These are phyloP conservation scores for Candidula unifasciata DNA, from an alignment of 2,888 invertebrate species.

Conservation along the genomic window DNA sequence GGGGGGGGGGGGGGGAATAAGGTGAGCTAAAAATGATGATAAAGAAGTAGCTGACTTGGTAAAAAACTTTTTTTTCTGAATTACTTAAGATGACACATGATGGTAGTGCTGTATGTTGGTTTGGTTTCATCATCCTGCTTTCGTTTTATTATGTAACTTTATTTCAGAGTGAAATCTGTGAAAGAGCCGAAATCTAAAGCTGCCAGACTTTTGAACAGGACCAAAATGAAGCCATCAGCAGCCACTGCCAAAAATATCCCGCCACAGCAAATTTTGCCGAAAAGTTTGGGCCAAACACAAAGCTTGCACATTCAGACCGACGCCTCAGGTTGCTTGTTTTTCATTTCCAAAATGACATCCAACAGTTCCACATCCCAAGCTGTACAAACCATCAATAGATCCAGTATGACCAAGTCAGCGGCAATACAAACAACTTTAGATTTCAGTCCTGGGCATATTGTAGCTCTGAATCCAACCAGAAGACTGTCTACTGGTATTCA, in stretches of 20 bases:
- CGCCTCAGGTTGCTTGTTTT: constrained; percentile 17
- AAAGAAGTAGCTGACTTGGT: too few species aligned
- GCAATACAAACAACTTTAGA: constrained; percentile 38
- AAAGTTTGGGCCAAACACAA: neutral
- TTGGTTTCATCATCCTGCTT: neutral
- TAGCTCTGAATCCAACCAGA: neutral
- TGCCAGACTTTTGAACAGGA: neutral
- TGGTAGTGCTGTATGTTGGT: neutral
- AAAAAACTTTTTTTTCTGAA: too few species aligned
- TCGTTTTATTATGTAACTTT: neutral
- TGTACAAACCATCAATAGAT: constrained; percentile 24
- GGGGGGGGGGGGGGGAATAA: too few species aligned
- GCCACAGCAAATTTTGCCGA: constrained; percentile 27
- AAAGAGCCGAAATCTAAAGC: constrained; percentile 3
- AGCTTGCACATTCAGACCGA: constrained; percentile 46
- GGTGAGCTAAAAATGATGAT: too few species aligned
- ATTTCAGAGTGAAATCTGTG: constrained; percentile 26
- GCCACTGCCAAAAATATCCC: constrained; percentile 7
- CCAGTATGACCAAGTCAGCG: constrained; percentile 27
- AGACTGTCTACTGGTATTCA: constrained; percentile 41
- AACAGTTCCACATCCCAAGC: constrained; percentile 27
- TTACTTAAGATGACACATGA: too few species aligned
- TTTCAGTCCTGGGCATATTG: neutral
- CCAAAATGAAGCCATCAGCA: neutral
- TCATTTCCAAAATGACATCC: constrained; percentile 34